phyloP scores from a whole-genome alignment of 2,797 vertebrate genomes.

The Sebastolobus altivelis region DNA sequence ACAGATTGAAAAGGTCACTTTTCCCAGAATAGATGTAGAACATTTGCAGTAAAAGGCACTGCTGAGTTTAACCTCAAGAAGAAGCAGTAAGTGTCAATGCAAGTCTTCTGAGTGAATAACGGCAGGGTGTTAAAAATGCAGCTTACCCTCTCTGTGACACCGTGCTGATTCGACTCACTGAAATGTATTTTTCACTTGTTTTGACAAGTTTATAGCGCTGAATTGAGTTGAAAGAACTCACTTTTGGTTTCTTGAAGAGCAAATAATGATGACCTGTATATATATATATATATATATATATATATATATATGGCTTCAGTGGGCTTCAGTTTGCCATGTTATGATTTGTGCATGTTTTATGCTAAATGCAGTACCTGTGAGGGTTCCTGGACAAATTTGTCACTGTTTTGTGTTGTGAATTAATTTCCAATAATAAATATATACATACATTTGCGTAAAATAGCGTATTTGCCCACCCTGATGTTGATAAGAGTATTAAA shows the following conservation, averaged over 20 bases:
- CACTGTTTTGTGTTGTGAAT: too few species aligned
- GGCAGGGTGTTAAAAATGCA: conserved; percentile 23
- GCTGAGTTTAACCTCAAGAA: conserved; percentile 17
- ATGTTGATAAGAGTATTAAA: too few species aligned
- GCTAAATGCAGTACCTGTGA: too few species aligned
- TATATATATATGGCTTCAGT: too few species aligned
- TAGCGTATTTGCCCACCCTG: too few species aligned
- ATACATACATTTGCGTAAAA: too few species aligned
- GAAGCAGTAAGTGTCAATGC: neutral
- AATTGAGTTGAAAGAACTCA: neutral
- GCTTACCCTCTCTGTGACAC: conserved; percentile 37
- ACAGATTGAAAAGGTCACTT: conserved; percentile 43
- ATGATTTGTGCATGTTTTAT: too few species aligned
- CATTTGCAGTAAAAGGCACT: conserved; percentile 10
- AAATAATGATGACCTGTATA: neutral
- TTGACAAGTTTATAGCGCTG: conserved; percentile 5
- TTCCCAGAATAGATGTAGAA: conserved; percentile 32
- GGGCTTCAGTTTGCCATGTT: too few species aligned
- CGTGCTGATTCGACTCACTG: conserved; percentile 8
- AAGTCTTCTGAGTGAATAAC: conserved; percentile 23
- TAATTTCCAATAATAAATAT: too few species aligned
- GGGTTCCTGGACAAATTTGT: too few species aligned
- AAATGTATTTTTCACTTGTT: conserved; percentile 5
- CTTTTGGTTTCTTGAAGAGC: neutral
- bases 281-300: too few species aligned